These are phyloP conservation scores for Acrocera orbiculus DNA, from an alignment of 2,888 invertebrate genomes.

Conservation along the genomic window DNA sequence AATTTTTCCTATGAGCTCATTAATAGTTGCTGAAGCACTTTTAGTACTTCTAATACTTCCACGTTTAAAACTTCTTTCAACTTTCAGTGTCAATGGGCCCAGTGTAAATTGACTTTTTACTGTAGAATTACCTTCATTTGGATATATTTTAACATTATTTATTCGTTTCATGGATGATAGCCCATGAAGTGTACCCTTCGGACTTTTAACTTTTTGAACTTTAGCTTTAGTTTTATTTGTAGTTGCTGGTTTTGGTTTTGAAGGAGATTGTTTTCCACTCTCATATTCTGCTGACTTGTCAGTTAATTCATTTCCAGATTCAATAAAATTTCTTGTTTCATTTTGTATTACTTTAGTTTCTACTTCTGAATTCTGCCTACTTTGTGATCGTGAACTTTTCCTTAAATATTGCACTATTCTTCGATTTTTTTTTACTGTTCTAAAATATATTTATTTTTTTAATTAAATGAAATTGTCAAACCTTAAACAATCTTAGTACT, in stretches of 20 bases:
- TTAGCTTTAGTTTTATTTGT: slow-evolving; percentile 19
- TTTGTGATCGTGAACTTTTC: slow-evolving; percentile 1
- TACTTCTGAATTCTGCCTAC: background rate
- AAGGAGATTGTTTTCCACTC: slow-evolving; percentile 7
- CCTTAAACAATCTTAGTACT: slow-evolving; percentile 3
- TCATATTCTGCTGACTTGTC: background rate
- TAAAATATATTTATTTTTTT: too few species aligned
- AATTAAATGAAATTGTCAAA: too few species aligned
- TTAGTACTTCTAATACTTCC: slow-evolving; percentile 65
- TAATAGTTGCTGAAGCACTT: slow-evolving; percentile 74
- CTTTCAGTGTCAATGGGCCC: slow-evolving; percentile 61
- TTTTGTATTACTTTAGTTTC: too few species aligned
- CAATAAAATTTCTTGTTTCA: too few species aligned
- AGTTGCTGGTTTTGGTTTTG: slow-evolving; percentile 14
- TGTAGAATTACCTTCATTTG: slow-evolving; percentile 62
- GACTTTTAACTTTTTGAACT: slow-evolving; percentile 33
- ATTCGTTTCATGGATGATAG: slow-evolving; percentile 59
- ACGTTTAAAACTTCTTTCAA: slow-evolving; percentile 42
- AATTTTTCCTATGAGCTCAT: slow-evolving; percentile 67
- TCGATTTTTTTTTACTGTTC: background rate
- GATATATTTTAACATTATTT: slow-evolving; percentile 64
- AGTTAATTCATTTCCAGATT: slow-evolving; percentile 8
- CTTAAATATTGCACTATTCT: background rate
- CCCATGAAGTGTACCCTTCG: slow-evolving; percentile 64
- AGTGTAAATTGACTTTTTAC: slow-evolving; percentile 66